phyloP scores from a whole-genome alignment of 2,797 vertebrate genomes.

The Urocyon cinereoargenteus region DNA sequence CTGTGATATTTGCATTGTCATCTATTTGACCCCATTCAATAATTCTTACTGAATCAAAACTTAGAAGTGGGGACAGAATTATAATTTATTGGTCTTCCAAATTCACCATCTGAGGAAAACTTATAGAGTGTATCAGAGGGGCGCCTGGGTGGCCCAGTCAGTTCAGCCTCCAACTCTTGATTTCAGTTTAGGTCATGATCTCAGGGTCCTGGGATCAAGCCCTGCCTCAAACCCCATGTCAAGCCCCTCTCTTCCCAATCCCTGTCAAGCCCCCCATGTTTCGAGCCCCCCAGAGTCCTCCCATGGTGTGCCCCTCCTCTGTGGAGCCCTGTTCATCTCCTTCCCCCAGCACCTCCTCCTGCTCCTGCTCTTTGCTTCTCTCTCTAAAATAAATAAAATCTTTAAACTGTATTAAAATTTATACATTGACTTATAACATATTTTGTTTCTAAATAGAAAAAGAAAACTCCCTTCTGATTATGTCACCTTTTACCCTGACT shows the following conservation, averaged over 20 bases:
- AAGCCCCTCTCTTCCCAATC: too few relatives aligned
- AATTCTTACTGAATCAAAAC: neutral
- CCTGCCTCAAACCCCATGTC: neutral
- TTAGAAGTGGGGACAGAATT: neutral
- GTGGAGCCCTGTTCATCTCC: neutral
- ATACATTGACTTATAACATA: neutral
- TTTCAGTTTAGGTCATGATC: neutral
- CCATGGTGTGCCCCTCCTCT: neutral
- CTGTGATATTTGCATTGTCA: neutral
- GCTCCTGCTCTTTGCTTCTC: neutral
- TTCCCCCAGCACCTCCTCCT: neutral
- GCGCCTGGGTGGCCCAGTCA: neutral
- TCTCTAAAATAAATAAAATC: neutral
- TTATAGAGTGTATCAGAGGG: neutral
- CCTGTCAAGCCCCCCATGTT: too few relatives aligned
- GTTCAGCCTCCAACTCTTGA: neutral
- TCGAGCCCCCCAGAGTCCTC: neutral
- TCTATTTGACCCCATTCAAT: neutral
- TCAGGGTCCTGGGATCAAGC: neutral
- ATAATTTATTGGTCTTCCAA: neutral
- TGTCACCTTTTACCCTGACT: neutral
- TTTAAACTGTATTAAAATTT: neutral
- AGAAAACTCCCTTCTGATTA: neutral
- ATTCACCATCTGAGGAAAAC: neutral
- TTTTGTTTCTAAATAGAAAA: constrained; percentile 16